Conservation (phyloP, 2,113 vertebrate species). For the Oncorhynchus clarkii region DNA sequence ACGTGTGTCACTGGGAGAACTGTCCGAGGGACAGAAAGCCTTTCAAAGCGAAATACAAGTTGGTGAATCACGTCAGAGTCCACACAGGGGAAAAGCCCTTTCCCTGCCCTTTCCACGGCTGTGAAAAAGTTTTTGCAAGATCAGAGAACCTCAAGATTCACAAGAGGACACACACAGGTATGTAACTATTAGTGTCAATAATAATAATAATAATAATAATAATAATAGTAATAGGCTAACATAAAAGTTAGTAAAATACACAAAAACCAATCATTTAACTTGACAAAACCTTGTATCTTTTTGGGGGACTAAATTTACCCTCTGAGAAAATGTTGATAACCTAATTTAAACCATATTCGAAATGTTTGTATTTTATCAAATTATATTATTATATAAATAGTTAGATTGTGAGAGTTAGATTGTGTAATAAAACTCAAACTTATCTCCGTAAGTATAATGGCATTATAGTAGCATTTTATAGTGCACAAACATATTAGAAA, state of each 20-base stretch:
- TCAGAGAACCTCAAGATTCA: slow-evolving; percentile 80
- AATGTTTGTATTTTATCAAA: no score
- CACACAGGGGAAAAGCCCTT: slow-evolving; percentile 73
- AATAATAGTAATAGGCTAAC: neutral
- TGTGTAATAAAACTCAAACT: no score
- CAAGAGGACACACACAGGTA: slow-evolving; percentile 77
- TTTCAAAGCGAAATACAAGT: slow-evolving; percentile 75
- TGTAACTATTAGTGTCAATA: slow-evolving; percentile 40
- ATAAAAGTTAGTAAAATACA: neutral
- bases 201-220: slow-evolving; percentile 18
- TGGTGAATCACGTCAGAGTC: slow-evolving; percentile 71
- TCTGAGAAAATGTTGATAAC: neutral
- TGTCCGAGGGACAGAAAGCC: slow-evolving; percentile 60
- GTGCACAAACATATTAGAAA: neutral
- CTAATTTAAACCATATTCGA: neutral
- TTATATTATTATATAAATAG: no score
- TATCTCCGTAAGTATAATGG: no score
- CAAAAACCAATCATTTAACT: neutral
- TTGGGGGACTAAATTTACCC: neutral
- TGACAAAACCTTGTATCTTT: neutral
- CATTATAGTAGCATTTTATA: no score
- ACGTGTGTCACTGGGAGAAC: slow-evolving; percentile 73
- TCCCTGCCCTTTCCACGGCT: slow-evolving; percentile 65
- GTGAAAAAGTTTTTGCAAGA: slow-evolving; percentile 73
- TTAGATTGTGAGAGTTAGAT: no score